Base-by-base conservation (phyloP, 2,888 invertebrate species). In the Yponomeuta plumbellus region DNA sequence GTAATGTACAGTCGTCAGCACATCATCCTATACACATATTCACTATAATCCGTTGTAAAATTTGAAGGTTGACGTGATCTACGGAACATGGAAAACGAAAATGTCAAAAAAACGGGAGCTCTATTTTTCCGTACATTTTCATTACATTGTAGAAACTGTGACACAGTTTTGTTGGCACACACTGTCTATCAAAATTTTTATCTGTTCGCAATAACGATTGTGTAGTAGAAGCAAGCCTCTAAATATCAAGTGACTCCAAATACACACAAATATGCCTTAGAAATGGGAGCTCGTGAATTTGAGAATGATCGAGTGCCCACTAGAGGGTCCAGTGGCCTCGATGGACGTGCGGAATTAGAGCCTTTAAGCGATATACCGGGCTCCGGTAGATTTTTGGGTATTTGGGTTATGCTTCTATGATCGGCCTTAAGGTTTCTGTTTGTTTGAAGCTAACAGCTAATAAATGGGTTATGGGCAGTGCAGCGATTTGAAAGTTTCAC, bases 231-330 rank as follows among this genome's bases (percentile, higher is more conserved):
- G 34, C 34, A 13, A 65, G 40, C 26, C 62, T 34, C 52, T 58
- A 73, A 72, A 75, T 81, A 82, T 84, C 78, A 71, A 72, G 75
- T 83, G 79, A 73, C 80, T 21, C 17, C 76, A 75, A 75, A 74
- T 73, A 70, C 71, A 69, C 74, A 74, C 71, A 59, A 61, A 67
- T 67, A 67, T 69, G 71, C 80, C 83, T 86, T 86, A 86, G 88
- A 83, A 83, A 86, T 75, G 70, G 73, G 81, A 85, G 73, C 75
- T 21, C 13, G 52, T 75, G 77, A 81, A 84, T 83, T 81, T 74
- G 81, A 83, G 80, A 75, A 83, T 83, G 84, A 86, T 84, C 83
- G 81, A 88, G 88, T 80, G 83, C 81, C 76, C 84, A 75, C 78
- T 74, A 72, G 81, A 83, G 82, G 74, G 68, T 72, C 67, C 70